Evolutionary conservation across 2,888 invertebrate genomes (phyloP), one percentile per base, ranked within the genome.

Genomic region (Habroteleia sp.): DNA sequence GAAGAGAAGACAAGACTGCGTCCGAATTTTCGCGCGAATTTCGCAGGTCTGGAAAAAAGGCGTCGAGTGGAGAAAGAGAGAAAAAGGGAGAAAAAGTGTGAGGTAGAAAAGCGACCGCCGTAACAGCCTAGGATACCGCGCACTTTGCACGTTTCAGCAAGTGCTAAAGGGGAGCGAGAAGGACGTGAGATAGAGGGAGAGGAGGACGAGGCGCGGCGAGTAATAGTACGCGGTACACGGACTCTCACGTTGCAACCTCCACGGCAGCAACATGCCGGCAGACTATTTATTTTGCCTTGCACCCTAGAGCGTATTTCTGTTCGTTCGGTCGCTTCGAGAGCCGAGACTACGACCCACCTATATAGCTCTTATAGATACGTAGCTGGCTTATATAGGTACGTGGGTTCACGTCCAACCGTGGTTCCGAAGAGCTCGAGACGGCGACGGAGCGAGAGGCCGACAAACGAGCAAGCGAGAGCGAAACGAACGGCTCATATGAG

Each of bases 211-310:
- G n/a, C n/a, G 50, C 58, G 63, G 54, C 33, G 54, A 58, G 48
- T 69, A 69, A 74, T 58, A 63, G 63, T 31, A 56, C 42, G 56
- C 68, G 41, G 48, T 48, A 56, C 60, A 60, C 69, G 65, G 69
- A 63, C 62, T n/a, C n/a, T 58, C 56, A 54, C 69, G 72, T 72
- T 66, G 44, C 76, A 50, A 46, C 58, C 31, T 68, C 68, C 42
- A 54, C 68, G 73, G 74, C 74, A 75, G 77, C 72, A 72, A 72
- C 66, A 77, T 74, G 77, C 74, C 71, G 76, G 75, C 71, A 58
- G 74, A 76, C 76, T 77, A 73, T 77, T 77, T 77, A 76, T 77
- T 77, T 77, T 71, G 69, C 73, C 62, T 74, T 71, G 77, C 76
- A 69, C 71, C 77, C 75, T 66, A 58, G 66, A 76, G 76, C 76